A percentile compares a stretch with the other conserved stretches of the same genome.
Conservation (phyloP, 2,113 vertebrate genomes). For the Mormoops blainvillei region DNA sequence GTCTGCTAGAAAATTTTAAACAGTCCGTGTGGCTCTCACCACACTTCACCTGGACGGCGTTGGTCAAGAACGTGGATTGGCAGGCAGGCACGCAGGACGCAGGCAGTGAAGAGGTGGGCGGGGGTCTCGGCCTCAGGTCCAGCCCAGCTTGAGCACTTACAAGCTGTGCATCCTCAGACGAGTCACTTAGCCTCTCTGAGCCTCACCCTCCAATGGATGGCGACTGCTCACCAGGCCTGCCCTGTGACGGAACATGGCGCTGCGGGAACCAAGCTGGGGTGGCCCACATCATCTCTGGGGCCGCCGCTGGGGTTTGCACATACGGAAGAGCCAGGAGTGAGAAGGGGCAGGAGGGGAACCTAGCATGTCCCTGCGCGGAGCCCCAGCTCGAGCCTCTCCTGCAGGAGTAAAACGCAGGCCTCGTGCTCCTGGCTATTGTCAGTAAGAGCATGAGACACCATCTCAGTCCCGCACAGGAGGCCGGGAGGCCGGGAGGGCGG, state of each 20-base stretch:
- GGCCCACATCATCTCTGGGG: background rate
- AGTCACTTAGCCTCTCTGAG: background rate
- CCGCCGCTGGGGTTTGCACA: accelerated
- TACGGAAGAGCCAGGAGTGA: accelerated
- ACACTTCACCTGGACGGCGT: accelerated
- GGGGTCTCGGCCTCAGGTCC: background rate
- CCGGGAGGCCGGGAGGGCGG: background rate
- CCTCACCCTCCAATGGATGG: background rate
- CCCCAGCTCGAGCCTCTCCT: background rate
- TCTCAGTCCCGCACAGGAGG: accelerated
- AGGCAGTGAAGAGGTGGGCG: accelerated
- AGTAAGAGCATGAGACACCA: accelerated
- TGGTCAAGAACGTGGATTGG: accelerated
- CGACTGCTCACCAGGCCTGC: background rate
- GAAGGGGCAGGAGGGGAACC: background rate
- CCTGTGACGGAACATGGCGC: background rate
- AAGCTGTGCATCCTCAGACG: background rate
- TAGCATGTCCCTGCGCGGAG: accelerated
- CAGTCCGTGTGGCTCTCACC: accelerated
- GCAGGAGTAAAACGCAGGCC: background rate
- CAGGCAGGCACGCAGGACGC: accelerated
- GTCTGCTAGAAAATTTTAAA: background rate
- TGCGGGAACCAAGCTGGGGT: background rate
- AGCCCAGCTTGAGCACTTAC: accelerated
- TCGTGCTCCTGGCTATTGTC: accelerated